These are phyloP conservation scores for Drosophila bunnanda DNA, from an alignment of 2,888 invertebrate genomes.

Conservation along the genomic window DNA sequence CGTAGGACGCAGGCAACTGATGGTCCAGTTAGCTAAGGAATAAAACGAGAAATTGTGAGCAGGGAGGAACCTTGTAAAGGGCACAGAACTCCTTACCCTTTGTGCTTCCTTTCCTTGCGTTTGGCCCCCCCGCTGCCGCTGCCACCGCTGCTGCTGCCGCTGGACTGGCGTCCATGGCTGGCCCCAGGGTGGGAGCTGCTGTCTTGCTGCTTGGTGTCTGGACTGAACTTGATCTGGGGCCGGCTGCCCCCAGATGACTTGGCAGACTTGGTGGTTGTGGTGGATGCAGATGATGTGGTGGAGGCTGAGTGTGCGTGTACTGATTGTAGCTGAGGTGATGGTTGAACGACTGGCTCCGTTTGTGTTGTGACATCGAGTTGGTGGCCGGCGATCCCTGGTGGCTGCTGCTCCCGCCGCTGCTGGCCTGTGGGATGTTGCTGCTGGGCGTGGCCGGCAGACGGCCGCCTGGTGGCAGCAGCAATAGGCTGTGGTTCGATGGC, in stretches of 20 bases:
- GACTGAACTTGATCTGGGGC: conserved; percentile 85
- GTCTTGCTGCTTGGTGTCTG: conserved; percentile 87
- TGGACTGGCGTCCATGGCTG: conserved; percentile 86
- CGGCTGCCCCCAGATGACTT: conserved; percentile 85
- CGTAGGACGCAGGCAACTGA: conserved; percentile 94
- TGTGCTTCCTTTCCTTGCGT: conserved; percentile 86
- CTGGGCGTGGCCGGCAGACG: conserved; percentile 55
- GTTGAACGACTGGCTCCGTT: conserved; percentile 89
- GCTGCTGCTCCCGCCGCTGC: conserved; percentile 54
- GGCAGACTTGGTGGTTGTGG: conserved; percentile 86
- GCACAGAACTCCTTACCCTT: conserved; percentile 85
- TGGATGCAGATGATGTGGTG: conserved; percentile 86
- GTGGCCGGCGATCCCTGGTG: conserved; percentile 56
- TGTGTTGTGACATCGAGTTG: conserved; percentile 87
- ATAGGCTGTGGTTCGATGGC: conserved; percentile 83
- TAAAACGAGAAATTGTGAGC: not conserved
- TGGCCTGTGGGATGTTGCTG: conserved; percentile 47
- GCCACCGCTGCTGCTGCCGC: conserved; percentile 79
- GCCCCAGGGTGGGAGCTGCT: conserved; percentile 63
- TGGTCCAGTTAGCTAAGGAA: conserved; percentile 88
- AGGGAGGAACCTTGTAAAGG: too few species aligned
- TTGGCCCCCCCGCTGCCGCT: conserved; percentile 84
- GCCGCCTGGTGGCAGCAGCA: conserved; percentile 77
- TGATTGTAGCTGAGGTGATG: conserved; percentile 89
- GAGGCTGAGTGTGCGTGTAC: conserved; percentile 85